A percentile compares a stretch with the other conserved stretches of the same genome.
Conservation (phyloP, 2,797 vertebrate species). For the Labeo calbasu region DNA sequence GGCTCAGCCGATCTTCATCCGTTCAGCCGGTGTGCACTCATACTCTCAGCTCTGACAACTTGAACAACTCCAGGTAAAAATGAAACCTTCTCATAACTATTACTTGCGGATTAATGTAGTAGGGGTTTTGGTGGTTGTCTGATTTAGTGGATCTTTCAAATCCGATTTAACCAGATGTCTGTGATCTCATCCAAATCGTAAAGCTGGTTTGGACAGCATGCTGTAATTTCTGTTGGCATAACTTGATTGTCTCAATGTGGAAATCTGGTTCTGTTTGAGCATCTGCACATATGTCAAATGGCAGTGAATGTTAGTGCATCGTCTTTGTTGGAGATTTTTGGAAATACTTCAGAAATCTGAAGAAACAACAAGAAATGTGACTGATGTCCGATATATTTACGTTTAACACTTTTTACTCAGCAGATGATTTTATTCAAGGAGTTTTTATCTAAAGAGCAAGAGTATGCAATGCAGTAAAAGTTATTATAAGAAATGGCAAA, state of each 20-base stretch:
- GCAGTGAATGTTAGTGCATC: not conserved
- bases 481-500: not conserved
- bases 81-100: slow-evolving; percentile 4
- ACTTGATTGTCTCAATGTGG: not conserved
- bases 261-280: not conserved
- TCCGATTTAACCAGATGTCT: slow-evolving; percentile 6
- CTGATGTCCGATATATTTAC: not conserved
- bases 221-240: not conserved
- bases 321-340: not conserved
- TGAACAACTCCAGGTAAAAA: slow-evolving; percentile 41
- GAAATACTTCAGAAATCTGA: not conserved
- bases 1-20: slow-evolving; percentile 17
- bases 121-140: not conserved
- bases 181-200: not conserved
- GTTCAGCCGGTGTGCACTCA: not conserved
- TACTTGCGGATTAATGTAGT: not conserved
- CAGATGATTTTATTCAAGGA: not conserved
- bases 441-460: not conserved
- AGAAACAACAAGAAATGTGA: not conserved
- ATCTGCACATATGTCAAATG: not conserved
- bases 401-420: not conserved
- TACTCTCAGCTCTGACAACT: slow-evolving; percentile 19
- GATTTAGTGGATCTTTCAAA: slow-evolving; percentile 15
- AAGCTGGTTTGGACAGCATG: not conserved
- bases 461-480: not conserved